These are phyloP conservation scores for Taenaris catops DNA, from an alignment of 2,888 invertebrate genomes.

Conservation along the genomic window DNA sequence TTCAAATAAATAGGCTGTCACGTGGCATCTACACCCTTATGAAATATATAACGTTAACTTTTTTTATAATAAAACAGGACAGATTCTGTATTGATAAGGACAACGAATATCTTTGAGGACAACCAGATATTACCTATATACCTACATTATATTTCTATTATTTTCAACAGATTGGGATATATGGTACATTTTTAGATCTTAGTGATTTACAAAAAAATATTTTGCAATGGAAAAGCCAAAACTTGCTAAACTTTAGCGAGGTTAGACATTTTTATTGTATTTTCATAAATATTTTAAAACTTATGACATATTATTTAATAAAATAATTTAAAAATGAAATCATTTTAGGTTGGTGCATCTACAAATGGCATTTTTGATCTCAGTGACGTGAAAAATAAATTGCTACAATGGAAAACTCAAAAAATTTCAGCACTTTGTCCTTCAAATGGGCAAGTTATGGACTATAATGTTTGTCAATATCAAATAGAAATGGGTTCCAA, in stretches of 20 bases:
- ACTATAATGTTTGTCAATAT: too few relatives aligned
- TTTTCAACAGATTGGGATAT: constrained; percentile 52
- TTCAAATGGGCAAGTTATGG: constrained; percentile 52
- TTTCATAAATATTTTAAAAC: constrained; percentile 2
- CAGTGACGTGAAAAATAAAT: constrained; percentile 67
- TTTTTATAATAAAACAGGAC: too few relatives aligned
- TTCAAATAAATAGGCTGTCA: too few relatives aligned
- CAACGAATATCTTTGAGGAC: too few relatives aligned
- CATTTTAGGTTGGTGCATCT: constrained; percentile 51
- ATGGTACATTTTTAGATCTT: constrained; percentile 55
- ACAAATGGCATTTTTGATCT: constrained; percentile 66
- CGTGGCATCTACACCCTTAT: too few relatives aligned
- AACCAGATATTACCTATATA: constrained; percentile 17
- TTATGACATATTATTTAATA: background rate
- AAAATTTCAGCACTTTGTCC: constrained; percentile 64
- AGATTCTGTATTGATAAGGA: too few relatives aligned
- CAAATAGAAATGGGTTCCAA: too few relatives aligned
- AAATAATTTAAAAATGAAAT: too few relatives aligned
- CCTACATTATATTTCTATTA: constrained; percentile 13
- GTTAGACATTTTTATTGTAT: constrained; percentile 38
- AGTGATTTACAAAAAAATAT: constrained; percentile 61
- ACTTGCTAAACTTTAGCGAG: constrained; percentile 60
- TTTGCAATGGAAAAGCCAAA: constrained; percentile 61
- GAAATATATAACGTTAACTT: too few relatives aligned
- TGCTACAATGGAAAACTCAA: constrained; percentile 70